Evolutionary conservation across 2,797 vertebrate species (phyloP), one percentile per base, ranked within the genome.

Genomic region (Margarornis squamiger): DNA sequence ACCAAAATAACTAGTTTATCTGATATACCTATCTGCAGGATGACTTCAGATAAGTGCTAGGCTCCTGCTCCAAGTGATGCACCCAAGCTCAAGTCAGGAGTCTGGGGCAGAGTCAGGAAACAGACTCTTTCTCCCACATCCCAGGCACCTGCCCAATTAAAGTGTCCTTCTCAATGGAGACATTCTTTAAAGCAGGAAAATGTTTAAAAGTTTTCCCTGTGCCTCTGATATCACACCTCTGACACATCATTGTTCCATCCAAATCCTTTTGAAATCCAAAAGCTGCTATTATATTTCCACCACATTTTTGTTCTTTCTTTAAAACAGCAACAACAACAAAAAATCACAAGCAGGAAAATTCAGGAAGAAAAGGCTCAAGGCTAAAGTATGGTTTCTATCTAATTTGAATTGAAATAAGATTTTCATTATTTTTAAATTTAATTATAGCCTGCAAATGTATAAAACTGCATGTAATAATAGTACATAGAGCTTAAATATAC

Each of bases 361-460:
- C 34, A 58, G n/a, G 61, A 92, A 92, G 77, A 87, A 94, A 91
- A 88, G 4, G 19, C 86, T 93, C 27, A 80, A 89, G 75, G 89
- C 59, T 85, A 89, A 32, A 3, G 38, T 48, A 89, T 87, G 45
- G 27, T 89, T 94, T 96, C 71, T 90, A 54, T 82, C 74, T 87
- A 85, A 85, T 96, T 95, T 89, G 61, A 95, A 94, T 87, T 96
- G 27, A 95, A 93, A 57, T 87, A 87, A 85, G 74, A 46, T 93
- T 95, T 92, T 87, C 59, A 93, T 95, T 94, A 93, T 82, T 92
- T 95, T 86, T 14, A 89, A 94, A 88, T 92, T 79, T 67, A 92
- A 94, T 95, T 95, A 80, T 54, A 83, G 52, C 41, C 30, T 82
- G 94, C 57, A 93, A 92, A 76, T 67, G 11, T 86, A 83, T 85